These are phyloP conservation scores for Amphiura filiformis DNA, from an alignment of 35 echinoderm and acorn worm genomes.

Conservation along the genomic window DNA sequence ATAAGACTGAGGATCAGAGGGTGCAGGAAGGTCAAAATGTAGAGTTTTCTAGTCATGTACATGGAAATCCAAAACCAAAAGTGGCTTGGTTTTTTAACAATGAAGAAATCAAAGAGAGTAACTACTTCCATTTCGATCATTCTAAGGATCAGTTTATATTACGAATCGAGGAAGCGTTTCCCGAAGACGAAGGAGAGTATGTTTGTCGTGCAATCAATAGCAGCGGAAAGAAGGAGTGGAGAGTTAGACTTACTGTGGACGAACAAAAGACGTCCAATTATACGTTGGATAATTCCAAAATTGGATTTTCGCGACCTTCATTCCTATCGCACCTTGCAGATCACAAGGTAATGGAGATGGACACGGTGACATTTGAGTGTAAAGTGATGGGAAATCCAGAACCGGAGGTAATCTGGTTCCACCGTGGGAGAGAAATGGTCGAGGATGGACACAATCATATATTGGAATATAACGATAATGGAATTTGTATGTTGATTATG, in stretches of 20 bases:
- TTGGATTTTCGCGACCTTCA: constrained; percentile 27
- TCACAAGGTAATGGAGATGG: constrained; percentile 49
- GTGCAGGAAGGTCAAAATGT: constrained; percentile 61
- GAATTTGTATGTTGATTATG: constrained; percentile 55
- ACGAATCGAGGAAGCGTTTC: constrained; percentile 62
- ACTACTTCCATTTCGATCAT: constrained; percentile 55
- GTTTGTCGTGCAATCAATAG: constrained; percentile 60
- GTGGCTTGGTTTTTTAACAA: constrained; percentile 57
- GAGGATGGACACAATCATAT: constrained; percentile 34
- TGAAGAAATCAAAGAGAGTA: constrained; percentile 42
- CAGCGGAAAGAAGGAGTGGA: constrained; percentile 39
- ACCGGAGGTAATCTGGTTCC: constrained; percentile 91
- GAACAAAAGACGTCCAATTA: constrained; percentile 18
- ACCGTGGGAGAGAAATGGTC: constrained; percentile 44
- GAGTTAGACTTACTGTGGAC: constrained; percentile 60
- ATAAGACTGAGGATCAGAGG: constrained; percentile 34
- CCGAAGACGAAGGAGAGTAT: constrained; percentile 73
- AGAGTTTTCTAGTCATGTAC: constrained; percentile 41
- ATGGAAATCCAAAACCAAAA: constrained; percentile 48
- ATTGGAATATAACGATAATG: constrained; percentile 38
- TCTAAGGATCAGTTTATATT: constrained; percentile 33
- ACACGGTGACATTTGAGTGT: constrained; percentile 60
- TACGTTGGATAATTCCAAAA: background rate
- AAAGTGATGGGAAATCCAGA: constrained; percentile 80
- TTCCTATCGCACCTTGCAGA: constrained; percentile 51